These are phyloP conservation scores for Lathamus discolor DNA, from an alignment of 2,113 vertebrate species.

Conservation along the genomic window DNA sequence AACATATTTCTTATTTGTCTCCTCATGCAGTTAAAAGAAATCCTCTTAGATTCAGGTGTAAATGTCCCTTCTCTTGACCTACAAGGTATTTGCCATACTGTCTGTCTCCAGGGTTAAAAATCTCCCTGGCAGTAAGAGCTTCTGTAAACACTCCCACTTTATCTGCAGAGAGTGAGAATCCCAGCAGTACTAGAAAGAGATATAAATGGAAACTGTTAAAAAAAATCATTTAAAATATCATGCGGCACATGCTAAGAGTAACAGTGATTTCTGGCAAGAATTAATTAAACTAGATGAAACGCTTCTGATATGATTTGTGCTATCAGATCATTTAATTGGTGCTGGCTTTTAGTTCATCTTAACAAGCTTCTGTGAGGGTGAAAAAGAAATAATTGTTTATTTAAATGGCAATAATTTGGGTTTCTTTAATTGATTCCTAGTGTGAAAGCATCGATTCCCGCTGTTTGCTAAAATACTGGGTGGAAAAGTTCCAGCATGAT, in stretches of 20 bases:
- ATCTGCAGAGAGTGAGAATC: conserved; percentile 34
- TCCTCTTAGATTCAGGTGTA: neutral
- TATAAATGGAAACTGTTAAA: conserved; percentile 44
- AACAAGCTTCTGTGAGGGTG: conserved; percentile 66
- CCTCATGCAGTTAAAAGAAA: neutral
- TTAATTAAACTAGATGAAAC: conserved; percentile 73
- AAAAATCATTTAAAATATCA: neutral
- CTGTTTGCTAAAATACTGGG: conserved; percentile 58
- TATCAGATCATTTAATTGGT: conserved; percentile 73
- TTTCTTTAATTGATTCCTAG: conserved; percentile 75
- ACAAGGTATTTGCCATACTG: neutral
- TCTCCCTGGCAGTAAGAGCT: neutral
- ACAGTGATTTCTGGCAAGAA: conserved; percentile 62
- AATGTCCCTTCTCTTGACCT: neutral
- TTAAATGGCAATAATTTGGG: conserved; percentile 75
- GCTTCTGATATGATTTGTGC: conserved; percentile 70
- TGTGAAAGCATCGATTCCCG: conserved; percentile 58
- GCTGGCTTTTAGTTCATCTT: conserved; percentile 60
- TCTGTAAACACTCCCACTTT: conserved; percentile 40
- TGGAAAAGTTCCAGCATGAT: conserved; percentile 62
- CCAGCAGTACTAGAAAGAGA: conserved; percentile 26
- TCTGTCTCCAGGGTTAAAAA: conserved; percentile 14
- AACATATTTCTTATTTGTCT: neutral
- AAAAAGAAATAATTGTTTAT: conserved; percentile 72
- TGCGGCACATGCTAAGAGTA: conserved; percentile 60